phyloP scores from a whole-genome alignment of 2,797 vertebrate genomes.

The Merluccius polli region DNA sequence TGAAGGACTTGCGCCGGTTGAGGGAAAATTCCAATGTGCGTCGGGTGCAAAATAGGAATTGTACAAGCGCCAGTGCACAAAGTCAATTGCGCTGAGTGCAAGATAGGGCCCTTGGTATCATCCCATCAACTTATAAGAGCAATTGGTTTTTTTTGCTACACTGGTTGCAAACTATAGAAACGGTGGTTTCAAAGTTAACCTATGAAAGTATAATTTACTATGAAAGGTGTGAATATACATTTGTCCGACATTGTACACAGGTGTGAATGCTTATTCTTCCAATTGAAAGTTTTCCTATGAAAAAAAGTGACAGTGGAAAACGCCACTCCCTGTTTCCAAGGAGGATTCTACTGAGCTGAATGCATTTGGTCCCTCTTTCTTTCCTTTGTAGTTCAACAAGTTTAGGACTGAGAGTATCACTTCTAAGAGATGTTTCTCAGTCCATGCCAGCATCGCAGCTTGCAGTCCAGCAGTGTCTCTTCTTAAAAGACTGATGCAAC shows the following conservation, averaged over 20 bases:
- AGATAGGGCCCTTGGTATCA: no score
- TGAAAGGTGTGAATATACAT: background rate
- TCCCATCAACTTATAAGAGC: no score
- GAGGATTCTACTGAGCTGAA: background rate
- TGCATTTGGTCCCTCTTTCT: background rate
- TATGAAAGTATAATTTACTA: background rate
- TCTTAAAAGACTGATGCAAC: background rate
- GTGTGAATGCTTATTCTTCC: background rate
- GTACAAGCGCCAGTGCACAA: no score
- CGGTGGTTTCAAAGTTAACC: background rate
- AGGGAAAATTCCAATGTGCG: no score
- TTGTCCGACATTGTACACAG: background rate
- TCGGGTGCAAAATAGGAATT: no score
- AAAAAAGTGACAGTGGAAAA: background rate
- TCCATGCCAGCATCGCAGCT: background rate
- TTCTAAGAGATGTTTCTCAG: background rate
- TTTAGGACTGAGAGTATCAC: constrained; percentile 9
- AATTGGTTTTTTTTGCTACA: no score
- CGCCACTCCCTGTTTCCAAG: background rate
- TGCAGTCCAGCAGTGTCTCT: background rate
- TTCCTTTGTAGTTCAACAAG: constrained; percentile 9
- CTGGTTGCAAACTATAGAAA: no score
- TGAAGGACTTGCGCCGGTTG: no score
- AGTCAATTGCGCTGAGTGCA: no score
- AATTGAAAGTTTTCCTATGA: background rate